phyloP scores from a whole-genome alignment of 2,113 vertebrate species.

The Gambusia affinis region DNA sequence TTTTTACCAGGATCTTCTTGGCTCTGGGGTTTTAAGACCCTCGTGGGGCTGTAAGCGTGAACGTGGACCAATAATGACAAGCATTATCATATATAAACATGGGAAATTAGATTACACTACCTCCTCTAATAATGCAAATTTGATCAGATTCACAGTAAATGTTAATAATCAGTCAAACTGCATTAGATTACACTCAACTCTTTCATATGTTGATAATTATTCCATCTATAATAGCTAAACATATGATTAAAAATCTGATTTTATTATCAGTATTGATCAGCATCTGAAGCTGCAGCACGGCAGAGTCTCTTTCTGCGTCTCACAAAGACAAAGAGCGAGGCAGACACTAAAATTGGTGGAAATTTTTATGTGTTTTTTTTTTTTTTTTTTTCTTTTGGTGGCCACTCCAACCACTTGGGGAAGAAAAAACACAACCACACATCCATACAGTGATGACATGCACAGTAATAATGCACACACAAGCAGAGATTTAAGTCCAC shows the following conservation, averaged over 20 bases:
- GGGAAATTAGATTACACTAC: conserved; percentile 20
- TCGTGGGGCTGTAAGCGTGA: neutral
- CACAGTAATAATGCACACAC: conserved; percentile 10
- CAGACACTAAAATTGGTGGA: conserved; percentile 38
- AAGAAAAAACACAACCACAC: conserved; percentile 21
- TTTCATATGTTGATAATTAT: neutral
- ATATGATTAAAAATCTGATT: neutral
- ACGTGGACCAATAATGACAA: neutral
- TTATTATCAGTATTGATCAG: conserved; percentile 23
- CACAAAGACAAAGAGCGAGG: conserved; percentile 42
- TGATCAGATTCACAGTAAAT: conserved; percentile 4
- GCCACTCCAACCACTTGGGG: conserved; percentile 46
- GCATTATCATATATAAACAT: neutral
- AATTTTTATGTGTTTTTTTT: conserved; percentile 20
- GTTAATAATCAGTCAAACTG: conserved; percentile 18
- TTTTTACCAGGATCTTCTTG: neutral
- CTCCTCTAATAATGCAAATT: conserved; percentile 5
- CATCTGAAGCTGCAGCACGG: neutral
- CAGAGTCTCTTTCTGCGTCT: conserved; percentile 19
- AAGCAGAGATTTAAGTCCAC: conserved; percentile 25
- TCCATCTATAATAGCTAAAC: neutral
- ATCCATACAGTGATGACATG: neutral
- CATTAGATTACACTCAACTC: neutral
- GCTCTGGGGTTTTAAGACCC: neutral
- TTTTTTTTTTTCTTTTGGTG: conserved; percentile 33